Percentiles rank a stretch among this genome's conserved stretches.
Conservation (phyloP, 2,113 vertebrate species). For the Onychostruthus taczanowskii region DNA sequence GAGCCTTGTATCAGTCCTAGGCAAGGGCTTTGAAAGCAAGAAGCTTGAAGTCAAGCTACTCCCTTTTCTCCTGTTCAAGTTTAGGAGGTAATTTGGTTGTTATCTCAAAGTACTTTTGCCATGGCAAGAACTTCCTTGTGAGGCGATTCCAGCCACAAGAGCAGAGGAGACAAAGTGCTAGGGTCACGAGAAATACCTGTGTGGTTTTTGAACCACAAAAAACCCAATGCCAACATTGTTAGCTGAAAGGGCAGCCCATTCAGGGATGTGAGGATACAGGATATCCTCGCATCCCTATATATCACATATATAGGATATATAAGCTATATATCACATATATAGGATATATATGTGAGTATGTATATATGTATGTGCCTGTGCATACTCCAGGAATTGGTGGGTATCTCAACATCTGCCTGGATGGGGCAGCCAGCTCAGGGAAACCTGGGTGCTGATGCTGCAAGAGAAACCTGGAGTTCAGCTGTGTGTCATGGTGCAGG, state of each 20-base stretch:
- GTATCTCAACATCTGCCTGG: accelerated
- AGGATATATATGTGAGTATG: too few relatives aligned
- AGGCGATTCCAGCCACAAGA: not conserved
- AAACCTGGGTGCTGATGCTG: not conserved
- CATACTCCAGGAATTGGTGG: accelerated
- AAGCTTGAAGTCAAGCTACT: not conserved
- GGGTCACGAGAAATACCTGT: accelerated
- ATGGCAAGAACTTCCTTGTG: not conserved
- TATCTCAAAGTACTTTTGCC: not conserved
- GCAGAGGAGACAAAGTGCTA: not conserved
- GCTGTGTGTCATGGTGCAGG: accelerated
- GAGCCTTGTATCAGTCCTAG: not conserved
- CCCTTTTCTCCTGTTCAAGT: not conserved
- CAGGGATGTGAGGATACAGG: accelerated
- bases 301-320: too few relatives aligned
- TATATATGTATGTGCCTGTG: not conserved
- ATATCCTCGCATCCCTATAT: too few relatives aligned
- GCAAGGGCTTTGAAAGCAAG: not conserved
- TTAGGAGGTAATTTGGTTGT: not conserved
- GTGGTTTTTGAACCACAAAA: not conserved
- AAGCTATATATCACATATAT: too few relatives aligned
- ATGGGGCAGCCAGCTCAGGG: not conserved
- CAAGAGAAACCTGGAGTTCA: not conserved
- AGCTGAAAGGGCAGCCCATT: not conserved
- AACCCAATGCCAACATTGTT: accelerated